Percentiles rank a stretch among this genome's conserved stretches.
Conservation (phyloP, 1,140 invertebrate genomes). For the Bombus sibiricus region DNA sequence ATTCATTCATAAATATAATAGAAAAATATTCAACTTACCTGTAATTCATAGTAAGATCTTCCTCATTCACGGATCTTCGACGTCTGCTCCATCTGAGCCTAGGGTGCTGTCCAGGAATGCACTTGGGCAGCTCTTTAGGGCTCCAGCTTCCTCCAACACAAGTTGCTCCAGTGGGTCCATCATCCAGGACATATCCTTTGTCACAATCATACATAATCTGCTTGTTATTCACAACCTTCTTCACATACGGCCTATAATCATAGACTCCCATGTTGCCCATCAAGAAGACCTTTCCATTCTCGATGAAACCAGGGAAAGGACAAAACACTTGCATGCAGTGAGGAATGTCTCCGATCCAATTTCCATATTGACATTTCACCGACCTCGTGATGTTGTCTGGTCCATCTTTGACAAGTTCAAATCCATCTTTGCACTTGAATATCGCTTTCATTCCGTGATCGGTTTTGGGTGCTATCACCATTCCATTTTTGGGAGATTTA, state of each 20-base stretch:
- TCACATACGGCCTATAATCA: constrained; percentile 97
- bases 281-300: constrained; percentile 95
- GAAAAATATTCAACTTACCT: constrained; percentile 42
- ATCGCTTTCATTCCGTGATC: constrained; percentile 96
- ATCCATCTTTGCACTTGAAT: constrained; percentile 97
- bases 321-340: constrained; percentile 94
- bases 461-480: constrained; percentile 97
- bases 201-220: constrained; percentile 99
- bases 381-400: constrained; percentile 81
- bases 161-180: constrained; percentile 96
- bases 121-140: constrained; percentile 89
- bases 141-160: constrained; percentile 96
- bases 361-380: constrained; percentile 94
- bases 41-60: constrained; percentile 62
- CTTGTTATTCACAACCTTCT: constrained; percentile 95
- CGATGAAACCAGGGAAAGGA: constrained; percentile 95
- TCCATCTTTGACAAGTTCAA: constrained; percentile 87
- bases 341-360: constrained; percentile 94
- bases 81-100: constrained; percentile 90
- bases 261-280: constrained; percentile 99
- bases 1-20: neutral
- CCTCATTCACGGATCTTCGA: constrained; percentile 83
- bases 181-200: constrained; percentile 92
- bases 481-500: constrained; percentile 92
- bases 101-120: constrained; percentile 92